phyloP scores from a whole-genome alignment of 2,888 invertebrate species.

The Conops quadrifasciatus region DNA sequence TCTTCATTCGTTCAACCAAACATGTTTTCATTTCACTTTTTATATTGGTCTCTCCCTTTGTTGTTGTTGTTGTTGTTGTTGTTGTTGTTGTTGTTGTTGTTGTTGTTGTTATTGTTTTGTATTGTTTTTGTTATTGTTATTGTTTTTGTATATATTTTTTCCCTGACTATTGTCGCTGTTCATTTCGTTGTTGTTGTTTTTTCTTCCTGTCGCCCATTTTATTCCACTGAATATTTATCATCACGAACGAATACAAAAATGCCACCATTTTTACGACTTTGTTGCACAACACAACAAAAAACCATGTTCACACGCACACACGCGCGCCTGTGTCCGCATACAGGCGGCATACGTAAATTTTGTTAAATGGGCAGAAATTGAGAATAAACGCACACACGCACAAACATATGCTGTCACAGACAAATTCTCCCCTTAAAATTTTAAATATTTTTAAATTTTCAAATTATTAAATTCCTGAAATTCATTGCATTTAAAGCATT shows the following conservation, averaged over 20 bases:
- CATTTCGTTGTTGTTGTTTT: conserved; percentile 9
- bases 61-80: too few species aligned
- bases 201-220: conserved; percentile 22
- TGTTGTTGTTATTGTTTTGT: conserved; percentile 9
- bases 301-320: background rate
- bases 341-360: conserved; percentile 19
- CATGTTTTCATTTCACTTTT: too few species aligned
- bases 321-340: background rate
- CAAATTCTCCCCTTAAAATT: background rate
- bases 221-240: conserved; percentile 38
- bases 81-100: too few species aligned
- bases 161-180: conserved; percentile 20
- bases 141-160: conserved; percentile 21
- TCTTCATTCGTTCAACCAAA: too few species aligned
- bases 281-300: conserved; percentile 21
- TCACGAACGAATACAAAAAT: conserved; percentile 41
- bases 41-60: too few species aligned
- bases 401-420: background rate
- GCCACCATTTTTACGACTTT: conserved; percentile 27
- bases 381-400: conserved; percentile 23
- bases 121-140: conserved; percentile 7
- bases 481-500: too few species aligned
- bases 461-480: too few species aligned
- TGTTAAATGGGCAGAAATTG: conserved; percentile 29
- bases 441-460: conserved; percentile 25